A percentile compares a stretch with the other conserved stretches of the same genome.
phyloP scores from a whole-genome alignment of 2,888 invertebrate genomes.

The Hemaris fuciformis region DNA sequence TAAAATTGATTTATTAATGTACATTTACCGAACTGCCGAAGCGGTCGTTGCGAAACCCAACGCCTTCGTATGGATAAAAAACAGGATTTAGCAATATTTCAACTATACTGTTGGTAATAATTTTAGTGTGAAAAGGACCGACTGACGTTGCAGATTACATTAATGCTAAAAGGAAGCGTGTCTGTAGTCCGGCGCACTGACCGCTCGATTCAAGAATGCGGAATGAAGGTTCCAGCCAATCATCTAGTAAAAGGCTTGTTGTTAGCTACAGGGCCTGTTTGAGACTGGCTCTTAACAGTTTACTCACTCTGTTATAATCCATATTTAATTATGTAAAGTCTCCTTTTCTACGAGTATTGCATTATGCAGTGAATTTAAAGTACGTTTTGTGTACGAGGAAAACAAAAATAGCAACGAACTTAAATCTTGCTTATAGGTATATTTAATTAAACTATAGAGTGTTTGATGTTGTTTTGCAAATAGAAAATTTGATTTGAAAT shows the following conservation, averaged over 20 bases:
- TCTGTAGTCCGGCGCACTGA: slow-evolving; percentile 22
- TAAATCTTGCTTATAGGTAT: neutral
- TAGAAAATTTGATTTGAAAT: too few species aligned
- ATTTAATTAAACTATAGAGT: too few species aligned
- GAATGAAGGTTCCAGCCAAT: slow-evolving; percentile 47
- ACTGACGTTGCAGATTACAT: slow-evolving; percentile 11
- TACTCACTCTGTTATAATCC: slow-evolving; percentile 13
- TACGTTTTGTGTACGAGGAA: neutral
- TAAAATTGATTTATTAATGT: slow-evolving; percentile 5
- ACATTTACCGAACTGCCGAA: neutral
- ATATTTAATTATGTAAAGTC: slow-evolving; percentile 20
- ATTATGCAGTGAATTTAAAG: neutral
- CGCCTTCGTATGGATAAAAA: slow-evolving; percentile 28
- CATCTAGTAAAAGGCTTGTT: slow-evolving; percentile 50
- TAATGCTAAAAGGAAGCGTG: slow-evolving; percentile 30
- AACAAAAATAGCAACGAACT: neutral
- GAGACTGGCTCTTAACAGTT: neutral
- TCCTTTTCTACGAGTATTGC: neutral
- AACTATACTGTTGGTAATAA: slow-evolving; percentile 11
- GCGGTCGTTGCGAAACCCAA: slow-evolving; percentile 1
- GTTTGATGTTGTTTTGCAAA: too few species aligned
- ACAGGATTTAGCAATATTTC: slow-evolving; percentile 20
- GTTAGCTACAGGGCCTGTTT: slow-evolving; percentile 11
- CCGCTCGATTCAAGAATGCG: slow-evolving; percentile 53
- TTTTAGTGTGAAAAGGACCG: slow-evolving; percentile 17